Base-by-base conservation (phyloP, 2,888 invertebrate species). In the Cryptus armator region DNA sequence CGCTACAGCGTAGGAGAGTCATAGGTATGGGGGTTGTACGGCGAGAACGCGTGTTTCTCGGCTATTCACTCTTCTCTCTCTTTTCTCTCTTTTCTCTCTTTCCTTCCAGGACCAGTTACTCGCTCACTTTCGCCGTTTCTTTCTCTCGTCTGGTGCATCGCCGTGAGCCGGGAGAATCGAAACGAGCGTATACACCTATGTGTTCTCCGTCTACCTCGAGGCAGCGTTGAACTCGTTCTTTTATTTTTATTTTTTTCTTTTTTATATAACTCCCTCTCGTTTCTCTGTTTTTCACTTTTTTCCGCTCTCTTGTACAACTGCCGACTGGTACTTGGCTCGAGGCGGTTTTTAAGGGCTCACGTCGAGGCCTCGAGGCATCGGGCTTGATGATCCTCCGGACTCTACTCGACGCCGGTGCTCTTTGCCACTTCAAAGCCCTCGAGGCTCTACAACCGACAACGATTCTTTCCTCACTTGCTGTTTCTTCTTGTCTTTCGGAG, bases 321-420 rank as follows among this genome's bases (percentile, higher is more conserved):
- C 43, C 46, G 59, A 46, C 67, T 46, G 51, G 44, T 43, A 12
- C 62, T 68, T n/a, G 53, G 70, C 81, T 70, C 43, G 37, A 29
- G 75, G 75, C 74, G 75, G 62, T 81, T 81, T 75, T 81, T 75
- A 81, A 81, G 81, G 81, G 66, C 51, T 24, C 62, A 48, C 67
- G 74, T 43, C 70, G 19, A 37, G 37, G n/a, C 70, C 32, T 29
- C 43, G 16, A 70, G 16, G 19, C n/a, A 19, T 29, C 67, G 14
- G 51, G 43, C 46, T 68, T 70, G 75, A 81, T 53, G 81, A 75
- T 70, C 75, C 75, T 81, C 16, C 62, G 68, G 51, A 75, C 75
- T 75, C 16, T 12, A 48, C 74, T 62, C 62, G 29, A 62, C 74
- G 56, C 24, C 62, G 62, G 37, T 48, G 24, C 81, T 48, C 48